Evolutionary conservation across 2,888 invertebrate genomes (phyloP), one percentile per base, ranked within the genome.

Genomic region (Bembecia ichneumoniformis): DNA sequence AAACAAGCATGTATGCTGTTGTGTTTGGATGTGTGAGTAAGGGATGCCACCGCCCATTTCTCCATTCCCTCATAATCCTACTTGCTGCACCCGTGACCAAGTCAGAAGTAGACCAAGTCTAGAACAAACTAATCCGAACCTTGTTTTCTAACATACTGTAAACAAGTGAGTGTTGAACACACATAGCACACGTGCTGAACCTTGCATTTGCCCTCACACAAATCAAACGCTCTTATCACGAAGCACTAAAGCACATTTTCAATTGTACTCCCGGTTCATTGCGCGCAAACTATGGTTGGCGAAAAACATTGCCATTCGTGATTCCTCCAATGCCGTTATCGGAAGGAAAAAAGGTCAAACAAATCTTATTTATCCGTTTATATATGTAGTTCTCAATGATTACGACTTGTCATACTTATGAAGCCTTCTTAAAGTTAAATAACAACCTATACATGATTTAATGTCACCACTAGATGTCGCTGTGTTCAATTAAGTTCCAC

Each of bases 321-420:
- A 58, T 55, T 55, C 52, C 52, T 49, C 56, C 71, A 68, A 70
- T 68, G 70, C 52, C 70, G 59, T 51, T 52, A 56, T 50, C 66
- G 71, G 71, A 71, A 71, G 70, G 70, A 71, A 70, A 63, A 64
- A 62, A 71, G 71, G 68, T 66, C 70, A 60, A 47, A 57, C 56
- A 55, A 60, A 58, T 47, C 17, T 47, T 28, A 36, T 58, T 64
- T 44, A 44, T 44, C 11, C 16, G 16, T 44, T 44, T 44, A 44
- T 15, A 44, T 28, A 28, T 28, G 28, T 28, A 28, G 28, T 28
- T 28, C 28, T 28, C 9, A 28, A 28, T 28, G 28, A 1, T 28
- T 28, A 28, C 28, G 9, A 28, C 28, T 28, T 28, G 28, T 28
- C 28, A 28, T 28, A 28, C 28, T 9, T 28, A 28, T 28, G 9